Percentiles rank a stretch among this genome's conserved stretches.
phyloP scores from a whole-genome alignment of 2,113 vertebrate genomes.

The Rana temporaria region DNA sequence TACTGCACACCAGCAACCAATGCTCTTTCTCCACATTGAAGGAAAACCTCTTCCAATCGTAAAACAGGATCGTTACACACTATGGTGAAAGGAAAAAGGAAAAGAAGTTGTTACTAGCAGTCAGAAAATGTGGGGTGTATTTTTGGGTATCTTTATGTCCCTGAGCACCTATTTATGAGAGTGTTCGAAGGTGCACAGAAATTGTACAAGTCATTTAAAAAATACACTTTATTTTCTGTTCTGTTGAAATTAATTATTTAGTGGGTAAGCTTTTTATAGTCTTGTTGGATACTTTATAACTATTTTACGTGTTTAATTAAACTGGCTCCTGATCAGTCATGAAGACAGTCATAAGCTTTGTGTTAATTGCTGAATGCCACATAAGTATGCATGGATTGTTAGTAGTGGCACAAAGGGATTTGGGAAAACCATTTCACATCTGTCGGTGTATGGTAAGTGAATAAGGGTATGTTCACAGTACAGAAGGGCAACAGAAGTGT shows the following conservation, averaged over 20 bases:
- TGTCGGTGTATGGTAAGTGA: constrained; percentile 12
- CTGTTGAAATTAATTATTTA: background rate
- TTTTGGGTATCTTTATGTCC: no score
- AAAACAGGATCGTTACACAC: no score
- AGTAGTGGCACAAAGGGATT: constrained; percentile 11
- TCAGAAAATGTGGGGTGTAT: no score
- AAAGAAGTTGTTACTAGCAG: no score
- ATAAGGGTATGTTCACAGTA: constrained; percentile 8
- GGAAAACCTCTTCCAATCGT: no score
- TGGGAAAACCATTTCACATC: constrained; percentile 28
- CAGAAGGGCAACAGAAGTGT: no score
- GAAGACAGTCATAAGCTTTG: constrained; percentile 15
- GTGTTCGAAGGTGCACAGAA: no score
- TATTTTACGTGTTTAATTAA: constrained; percentile 22
- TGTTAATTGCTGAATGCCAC: constrained; percentile 34
- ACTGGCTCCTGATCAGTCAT: constrained; percentile 23
- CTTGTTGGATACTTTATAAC: background rate
- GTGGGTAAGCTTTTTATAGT: background rate
- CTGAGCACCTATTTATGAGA: no score
- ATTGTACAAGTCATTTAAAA: no score
- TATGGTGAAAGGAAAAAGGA: no score
- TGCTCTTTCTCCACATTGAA: no score
- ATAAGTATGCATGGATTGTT: constrained; percentile 22
- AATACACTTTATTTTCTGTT: background rate
- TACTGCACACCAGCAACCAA: no score